phyloP scores from a whole-genome alignment of 2,797 vertebrate species.

The Discoglossus pictus region DNA sequence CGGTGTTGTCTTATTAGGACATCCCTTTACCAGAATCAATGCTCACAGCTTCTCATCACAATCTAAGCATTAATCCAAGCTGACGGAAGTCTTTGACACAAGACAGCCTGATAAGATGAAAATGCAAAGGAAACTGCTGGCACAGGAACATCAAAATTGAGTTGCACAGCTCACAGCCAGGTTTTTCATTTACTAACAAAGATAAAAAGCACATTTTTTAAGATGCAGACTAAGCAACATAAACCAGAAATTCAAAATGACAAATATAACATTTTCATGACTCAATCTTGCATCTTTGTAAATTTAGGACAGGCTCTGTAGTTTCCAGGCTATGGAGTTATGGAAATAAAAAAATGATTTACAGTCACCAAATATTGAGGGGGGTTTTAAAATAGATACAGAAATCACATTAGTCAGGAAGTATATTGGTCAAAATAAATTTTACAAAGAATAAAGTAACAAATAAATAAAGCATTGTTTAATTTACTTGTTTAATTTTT shows the following conservation, averaged over 20 bases:
- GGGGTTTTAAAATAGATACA: no score
- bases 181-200: constrained; percentile 20
- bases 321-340: no score
- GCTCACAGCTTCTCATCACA: constrained; percentile 29
- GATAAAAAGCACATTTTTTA: constrained; percentile 7
- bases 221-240: constrained; percentile 3
- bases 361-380: no score
- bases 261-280: not conserved
- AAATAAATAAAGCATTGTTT: no score
- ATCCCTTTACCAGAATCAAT: constrained; percentile 29
- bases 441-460: no score
- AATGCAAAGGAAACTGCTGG: constrained; percentile 20
- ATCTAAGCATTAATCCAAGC: constrained; percentile 22
- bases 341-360: no score
- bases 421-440: no score
- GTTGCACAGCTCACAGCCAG: not conserved
- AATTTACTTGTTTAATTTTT: no score
- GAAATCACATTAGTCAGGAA: no score
- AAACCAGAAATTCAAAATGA: not conserved
- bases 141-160: constrained; percentile 17
- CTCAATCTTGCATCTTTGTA: no score
- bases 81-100: constrained; percentile 24
- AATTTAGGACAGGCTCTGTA: no score
- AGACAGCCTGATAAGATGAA: constrained; percentile 30
- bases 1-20: constrained; percentile 30